These are phyloP conservation scores for Drosophila vallismaia DNA, from an alignment of 2,888 invertebrate genomes.

Conservation along the genomic window DNA sequence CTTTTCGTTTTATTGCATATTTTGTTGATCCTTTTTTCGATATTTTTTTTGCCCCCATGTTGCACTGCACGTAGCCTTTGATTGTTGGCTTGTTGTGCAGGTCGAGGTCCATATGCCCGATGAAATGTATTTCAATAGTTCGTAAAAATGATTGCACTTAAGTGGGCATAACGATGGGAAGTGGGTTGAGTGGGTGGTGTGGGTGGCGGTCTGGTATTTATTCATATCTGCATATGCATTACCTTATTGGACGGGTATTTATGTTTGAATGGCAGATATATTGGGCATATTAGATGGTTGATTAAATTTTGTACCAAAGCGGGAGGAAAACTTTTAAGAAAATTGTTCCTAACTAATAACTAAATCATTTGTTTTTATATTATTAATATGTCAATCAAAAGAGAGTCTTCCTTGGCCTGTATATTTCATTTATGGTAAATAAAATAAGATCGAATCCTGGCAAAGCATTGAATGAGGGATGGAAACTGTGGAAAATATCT, in stretches of 20 bases:
- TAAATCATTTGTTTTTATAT: background rate
- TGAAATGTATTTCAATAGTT: constrained; percentile 50
- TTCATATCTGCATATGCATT: constrained; percentile 39
- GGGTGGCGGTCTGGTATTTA: constrained; percentile 6
- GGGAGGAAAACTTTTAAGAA: no score
- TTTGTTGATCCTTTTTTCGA: background rate
- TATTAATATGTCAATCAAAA: background rate
- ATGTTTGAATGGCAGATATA: constrained; percentile 2
- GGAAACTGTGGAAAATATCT: constrained; percentile 50
- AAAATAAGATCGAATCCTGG: background rate
- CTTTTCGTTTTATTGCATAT: background rate
- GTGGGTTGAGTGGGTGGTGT: background rate
- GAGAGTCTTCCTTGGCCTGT: background rate
- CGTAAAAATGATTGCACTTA: constrained; percentile 48
- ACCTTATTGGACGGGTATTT: constrained; percentile 35
- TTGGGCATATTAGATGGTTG: background rate
- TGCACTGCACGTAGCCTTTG: constrained; percentile 32
- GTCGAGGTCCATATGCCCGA: constrained; percentile 28
- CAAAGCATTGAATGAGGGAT: background rate
- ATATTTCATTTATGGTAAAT: background rate
- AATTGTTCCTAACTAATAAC: no score
- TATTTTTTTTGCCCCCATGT: background rate
- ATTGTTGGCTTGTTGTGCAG: constrained; percentile 46
- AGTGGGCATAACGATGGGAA: constrained; percentile 38
- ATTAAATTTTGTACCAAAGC: background rate